phyloP scores from a whole-genome alignment of 2,113 vertebrate species.

The Gasterosteus nipponicus region DNA sequence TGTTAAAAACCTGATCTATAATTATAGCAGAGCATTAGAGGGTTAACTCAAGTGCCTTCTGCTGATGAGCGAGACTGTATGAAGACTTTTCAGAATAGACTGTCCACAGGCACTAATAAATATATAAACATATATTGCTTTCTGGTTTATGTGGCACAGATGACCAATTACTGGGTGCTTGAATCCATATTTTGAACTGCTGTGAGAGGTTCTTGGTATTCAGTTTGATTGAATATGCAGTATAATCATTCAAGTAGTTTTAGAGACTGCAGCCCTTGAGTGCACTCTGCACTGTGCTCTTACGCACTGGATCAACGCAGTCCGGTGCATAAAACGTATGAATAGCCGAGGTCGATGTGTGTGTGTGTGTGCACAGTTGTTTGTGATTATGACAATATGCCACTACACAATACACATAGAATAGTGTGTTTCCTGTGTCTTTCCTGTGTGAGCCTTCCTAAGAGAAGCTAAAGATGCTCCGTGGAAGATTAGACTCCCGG shows the following conservation, averaged over 20 bases:
- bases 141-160: constrained; percentile 11
- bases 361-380: neutral
- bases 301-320: constrained; percentile 6
- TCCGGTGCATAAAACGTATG: constrained; percentile 4
- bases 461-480: constrained; percentile 12
- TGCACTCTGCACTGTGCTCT: neutral
- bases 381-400: constrained; percentile 3
- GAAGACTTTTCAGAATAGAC: constrained; percentile 12
- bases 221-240: neutral
- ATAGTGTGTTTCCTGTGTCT: neutral
- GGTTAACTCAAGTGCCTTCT: constrained; percentile 25
- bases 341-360: neutral
- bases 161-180: constrained; percentile 12
- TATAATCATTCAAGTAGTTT: neutral
- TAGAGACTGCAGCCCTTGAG: neutral
- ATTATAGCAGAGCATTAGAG: constrained; percentile 36
- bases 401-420: neutral
- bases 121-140: neutral
- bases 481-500: neutral
- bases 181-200: neutral
- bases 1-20: constrained; percentile 48
- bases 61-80: constrained; percentile 35
- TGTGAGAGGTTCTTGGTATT: neutral
- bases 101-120: constrained; percentile 15
- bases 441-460: neutral